These are phyloP conservation scores for Cataglyphis livida DNA, from an alignment of 2,888 invertebrate genomes.

Conservation along the genomic window DNA sequence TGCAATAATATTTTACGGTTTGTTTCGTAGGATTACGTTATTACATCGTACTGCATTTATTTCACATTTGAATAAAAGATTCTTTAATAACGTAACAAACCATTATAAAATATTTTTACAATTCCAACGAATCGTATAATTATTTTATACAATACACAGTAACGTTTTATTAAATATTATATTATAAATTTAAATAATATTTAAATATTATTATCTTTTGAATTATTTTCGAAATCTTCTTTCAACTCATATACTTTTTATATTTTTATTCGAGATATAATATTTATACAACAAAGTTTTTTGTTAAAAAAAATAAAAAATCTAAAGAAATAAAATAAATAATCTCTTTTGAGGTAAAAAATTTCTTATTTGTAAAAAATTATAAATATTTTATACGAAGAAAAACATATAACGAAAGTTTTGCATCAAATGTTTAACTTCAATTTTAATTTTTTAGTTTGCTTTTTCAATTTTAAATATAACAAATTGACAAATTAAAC, in stretches of 20 bases:
- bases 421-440: not conserved
- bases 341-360: not conserved
- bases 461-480: not conserved
- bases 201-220: not conserved
- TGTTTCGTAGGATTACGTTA: constrained; percentile 9
- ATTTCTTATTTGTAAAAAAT: not conserved
- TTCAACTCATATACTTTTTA: not conserved
- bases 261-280: not conserved
- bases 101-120: not conserved
- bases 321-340: not conserved
- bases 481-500: not conserved
- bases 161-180: not conserved
- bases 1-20: not conserved
- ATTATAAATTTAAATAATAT: not conserved
- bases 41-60: constrained; percentile 16
- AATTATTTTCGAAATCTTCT: not conserved
- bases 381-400: not conserved
- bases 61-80: constrained; percentile 5
- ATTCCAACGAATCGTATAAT: not conserved
- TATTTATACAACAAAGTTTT: not conserved
- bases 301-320: constrained; percentile 9
- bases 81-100: not conserved
- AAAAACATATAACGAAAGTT: not conserved
- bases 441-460: not conserved
- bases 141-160: not conserved